A percentile compares a stretch with the other conserved stretches of the same genome.
Conservation (phyloP, 2,797 vertebrate species). For the Acridotheres tristis region DNA sequence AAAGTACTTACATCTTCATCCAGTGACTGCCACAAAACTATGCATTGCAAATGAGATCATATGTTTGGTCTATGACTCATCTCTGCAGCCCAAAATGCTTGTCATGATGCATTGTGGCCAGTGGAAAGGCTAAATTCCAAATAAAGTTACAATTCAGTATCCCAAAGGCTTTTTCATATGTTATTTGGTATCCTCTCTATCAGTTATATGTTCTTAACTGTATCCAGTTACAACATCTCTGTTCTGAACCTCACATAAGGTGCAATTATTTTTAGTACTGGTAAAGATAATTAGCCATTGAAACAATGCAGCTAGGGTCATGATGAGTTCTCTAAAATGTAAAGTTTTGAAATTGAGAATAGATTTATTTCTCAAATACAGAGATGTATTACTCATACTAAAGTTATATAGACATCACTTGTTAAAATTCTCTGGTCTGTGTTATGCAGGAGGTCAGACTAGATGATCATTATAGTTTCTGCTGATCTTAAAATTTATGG, state of each 20-base stretch:
- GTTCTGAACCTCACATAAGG: not conserved
- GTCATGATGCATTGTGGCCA: not conserved
- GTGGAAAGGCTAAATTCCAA: not conserved
- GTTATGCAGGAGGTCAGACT: not conserved
- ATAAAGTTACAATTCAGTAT: not conserved
- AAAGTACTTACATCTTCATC: not conserved
- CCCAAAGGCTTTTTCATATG: not conserved
- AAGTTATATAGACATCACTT: constrained; percentile 3
- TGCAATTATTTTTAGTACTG: not conserved
- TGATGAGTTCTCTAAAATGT: not conserved
- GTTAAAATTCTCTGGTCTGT: constrained; percentile 32
- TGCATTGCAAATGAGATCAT: not conserved
- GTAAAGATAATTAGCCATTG: not conserved
- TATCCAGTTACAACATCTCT: not conserved
- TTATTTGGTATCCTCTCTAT: not conserved
- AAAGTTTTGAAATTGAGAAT: not conserved
- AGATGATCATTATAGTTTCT: not conserved
- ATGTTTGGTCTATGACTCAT: not conserved
- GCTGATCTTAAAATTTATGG: constrained; percentile 31
- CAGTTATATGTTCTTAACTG: not conserved
- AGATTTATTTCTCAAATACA: not conserved
- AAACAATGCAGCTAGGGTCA: not conserved
- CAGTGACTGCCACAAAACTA: not conserved
- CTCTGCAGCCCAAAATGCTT: not conserved
- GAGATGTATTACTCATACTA: not conserved